Conservation (phyloP, 2,797 vertebrate species). For the Chrysocyon brachyurus region DNA sequence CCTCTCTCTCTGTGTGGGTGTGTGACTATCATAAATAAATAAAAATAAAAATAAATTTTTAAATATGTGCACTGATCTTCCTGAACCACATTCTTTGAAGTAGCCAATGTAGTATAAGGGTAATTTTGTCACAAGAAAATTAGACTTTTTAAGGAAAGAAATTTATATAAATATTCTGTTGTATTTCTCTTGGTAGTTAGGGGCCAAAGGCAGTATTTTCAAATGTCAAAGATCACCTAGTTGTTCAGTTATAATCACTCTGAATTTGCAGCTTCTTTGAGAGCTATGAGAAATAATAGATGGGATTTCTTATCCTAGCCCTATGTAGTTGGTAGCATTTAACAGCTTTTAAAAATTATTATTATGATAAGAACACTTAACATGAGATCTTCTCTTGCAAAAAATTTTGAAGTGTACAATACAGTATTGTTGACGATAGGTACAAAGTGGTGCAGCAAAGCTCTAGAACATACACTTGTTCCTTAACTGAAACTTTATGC, state of each 20-base stretch:
- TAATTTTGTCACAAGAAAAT: background rate
- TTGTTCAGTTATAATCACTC: background rate
- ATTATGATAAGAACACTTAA: background rate
- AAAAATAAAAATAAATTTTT: background rate
- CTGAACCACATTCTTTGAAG: conserved; percentile 1
- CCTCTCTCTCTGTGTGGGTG: too few relatives aligned
- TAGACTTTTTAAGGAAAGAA: conserved; percentile 8
- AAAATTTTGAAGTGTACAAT: background rate
- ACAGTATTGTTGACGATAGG: background rate
- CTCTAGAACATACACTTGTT: background rate
- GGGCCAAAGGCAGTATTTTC: background rate
- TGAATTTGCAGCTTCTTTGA: background rate
- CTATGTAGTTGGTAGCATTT: background rate
- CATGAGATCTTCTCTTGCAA: background rate
- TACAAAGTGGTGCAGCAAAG: background rate
- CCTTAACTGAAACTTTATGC: background rate
- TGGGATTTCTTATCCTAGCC: background rate
- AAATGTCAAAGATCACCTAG: background rate
- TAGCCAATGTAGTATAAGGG: background rate
- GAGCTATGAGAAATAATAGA: background rate
- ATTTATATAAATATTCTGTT: conserved; percentile 28
- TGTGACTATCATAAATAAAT: too few relatives aligned
- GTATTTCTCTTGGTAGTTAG: background rate
- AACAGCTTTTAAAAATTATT: background rate
- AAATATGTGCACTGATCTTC: background rate